Base-by-base conservation (phyloP, 92 coral and sea anemone genomes). In the Heliopora coerulea region DNA sequence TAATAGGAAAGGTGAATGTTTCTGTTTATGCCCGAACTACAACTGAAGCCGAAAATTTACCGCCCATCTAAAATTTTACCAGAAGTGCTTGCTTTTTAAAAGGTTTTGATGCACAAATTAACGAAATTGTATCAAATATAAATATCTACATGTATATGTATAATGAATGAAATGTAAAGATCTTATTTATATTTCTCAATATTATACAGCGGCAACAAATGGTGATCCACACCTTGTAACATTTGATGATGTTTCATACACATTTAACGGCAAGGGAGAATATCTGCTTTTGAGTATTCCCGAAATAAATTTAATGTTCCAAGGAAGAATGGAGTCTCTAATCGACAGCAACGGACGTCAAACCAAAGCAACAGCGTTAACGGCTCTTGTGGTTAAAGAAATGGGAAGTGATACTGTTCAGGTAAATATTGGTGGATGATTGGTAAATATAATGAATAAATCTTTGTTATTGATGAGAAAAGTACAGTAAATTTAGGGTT, bases 221-320 rank as follows among this genome's bases (percentile, higher is more conserved):
- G 80, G 80, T 0, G 80, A 74, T 49, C 80, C 80, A 18, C 80
- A 74, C 39, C 27, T 74, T 19, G 41, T 60, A 18, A 74, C 80
- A 1, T 48, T 74, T 32, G 80, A 74, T 39, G 80, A 68, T 0
- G 52, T 56, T 10, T 44, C 31, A 8, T 74, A 74, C 58, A 74
- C 80, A 0, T 74, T 74, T n/a, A 74, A 74, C 19, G 80, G 80
- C 20, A 18, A 58, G 29, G 80, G 80, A 19, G 80, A 74, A 52
- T 74, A 74, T 37, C 37, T 52, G n/a, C 67, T 74, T 0, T 33
- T 74, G 24, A 39, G 32, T 20, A 32, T 74, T 5, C 40, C 37
- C 68, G 44, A 64, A 15, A 39, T 34, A 74, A 65, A 58, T 48
- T 23, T 74, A 17, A 29, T 20, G 56, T 49, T 74, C 18, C 80